Evolutionary conservation across 2,888 invertebrate genomes (phyloP), one percentile per base, ranked within the genome.

Genomic region (Pseudoips prasinana): DNA sequence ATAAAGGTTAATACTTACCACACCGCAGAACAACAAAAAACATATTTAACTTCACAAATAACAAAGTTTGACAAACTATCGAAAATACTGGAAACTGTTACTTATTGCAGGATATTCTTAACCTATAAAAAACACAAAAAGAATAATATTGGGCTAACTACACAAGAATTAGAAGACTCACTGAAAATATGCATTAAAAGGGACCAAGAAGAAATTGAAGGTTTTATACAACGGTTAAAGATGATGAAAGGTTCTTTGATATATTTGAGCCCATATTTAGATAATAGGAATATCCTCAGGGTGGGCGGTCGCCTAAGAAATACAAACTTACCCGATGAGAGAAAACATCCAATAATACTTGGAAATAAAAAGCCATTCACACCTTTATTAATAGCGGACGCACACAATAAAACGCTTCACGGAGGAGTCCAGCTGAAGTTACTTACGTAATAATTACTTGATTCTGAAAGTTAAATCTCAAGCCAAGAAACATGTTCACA

Each of bases 271-370:
- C 25, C 26, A 8, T 33, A 27, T 9, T 9, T 27, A n/a, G 33
- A 33, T 8, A 10, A 18, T 1, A 9, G 14, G 3, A 9, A 10
- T n/a, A 3, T 32, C 8, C 33, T 33, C 25, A 32, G 22, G 14
- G 25, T 33, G 22, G 33, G 22, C 33, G 22, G 33, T 4, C 8
- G 33, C 1, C 9, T 32, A 1, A 4, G 22, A 3, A 17, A 32
- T 7, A 7, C 32, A 5, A 7, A 25, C 1, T 14, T 25, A 10
- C 2, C 7, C 3, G 8, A 24, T 5, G 7, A 26, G 2, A 5
- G 3, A 1, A 25, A 22, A 5, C 14, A 25, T 26, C 26, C 8
- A 7, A 20, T 25, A 1, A 10, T 32, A 3, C 14, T 26, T 7
- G 20, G 20, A n/a, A 8, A 10, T n/a, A 20, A 19, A 6, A 28